Percentiles rank a stretch among this genome's conserved stretches.
phyloP scores from a whole-genome alignment of 2,888 invertebrate genomes.

The Drosophila melanosoma region DNA sequence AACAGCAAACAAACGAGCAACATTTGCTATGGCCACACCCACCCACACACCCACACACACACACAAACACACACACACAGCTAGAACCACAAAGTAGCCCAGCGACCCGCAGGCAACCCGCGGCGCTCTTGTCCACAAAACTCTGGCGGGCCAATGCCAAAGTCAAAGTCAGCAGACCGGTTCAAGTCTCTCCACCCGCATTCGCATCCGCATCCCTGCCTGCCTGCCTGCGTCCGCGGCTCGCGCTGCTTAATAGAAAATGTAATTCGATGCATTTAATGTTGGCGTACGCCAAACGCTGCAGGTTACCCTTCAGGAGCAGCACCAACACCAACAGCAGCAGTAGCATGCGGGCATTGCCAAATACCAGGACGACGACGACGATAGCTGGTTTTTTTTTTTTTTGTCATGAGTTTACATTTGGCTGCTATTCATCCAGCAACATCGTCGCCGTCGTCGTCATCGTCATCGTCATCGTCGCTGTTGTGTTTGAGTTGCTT shows the following conservation, averaged over 20 bases:
- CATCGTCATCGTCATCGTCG: slow-evolving; percentile 2
- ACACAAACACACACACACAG: slow-evolving; percentile 16
- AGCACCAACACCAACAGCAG: slow-evolving; percentile 5
- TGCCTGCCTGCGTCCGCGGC: background rate
- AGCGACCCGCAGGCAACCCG: slow-evolving; percentile 59
- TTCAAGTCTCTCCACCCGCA: slow-evolving; percentile 41
- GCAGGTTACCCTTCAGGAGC: slow-evolving; percentile 58
- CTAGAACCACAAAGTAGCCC: slow-evolving; percentile 70
- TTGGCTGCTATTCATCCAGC: slow-evolving; percentile 47
- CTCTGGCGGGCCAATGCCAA: slow-evolving; percentile 19
- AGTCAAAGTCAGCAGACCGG: slow-evolving; percentile 56
- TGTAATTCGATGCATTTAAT: slow-evolving; percentile 80
- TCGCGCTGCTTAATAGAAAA: slow-evolving; percentile 70
- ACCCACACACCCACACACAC: slow-evolving; percentile 7
- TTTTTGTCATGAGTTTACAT: slow-evolving; percentile 68
- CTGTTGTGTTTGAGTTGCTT: slow-evolving; percentile 67
- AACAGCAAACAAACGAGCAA: slow-evolving; percentile 75
- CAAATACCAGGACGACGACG: slow-evolving; percentile 7
- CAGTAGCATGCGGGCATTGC: slow-evolving; percentile 4
- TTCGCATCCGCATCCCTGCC: slow-evolving; percentile 1
- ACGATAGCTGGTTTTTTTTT: slow-evolving; percentile 52
- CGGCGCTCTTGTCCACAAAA: slow-evolving; percentile 14
- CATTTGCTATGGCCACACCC: slow-evolving; percentile 57
- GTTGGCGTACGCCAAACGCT: slow-evolving; percentile 61
- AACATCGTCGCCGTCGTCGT: slow-evolving; percentile 7